Base-by-base conservation (phyloP, 2,888 invertebrate species). In the Eupithecia dodoneata region DNA sequence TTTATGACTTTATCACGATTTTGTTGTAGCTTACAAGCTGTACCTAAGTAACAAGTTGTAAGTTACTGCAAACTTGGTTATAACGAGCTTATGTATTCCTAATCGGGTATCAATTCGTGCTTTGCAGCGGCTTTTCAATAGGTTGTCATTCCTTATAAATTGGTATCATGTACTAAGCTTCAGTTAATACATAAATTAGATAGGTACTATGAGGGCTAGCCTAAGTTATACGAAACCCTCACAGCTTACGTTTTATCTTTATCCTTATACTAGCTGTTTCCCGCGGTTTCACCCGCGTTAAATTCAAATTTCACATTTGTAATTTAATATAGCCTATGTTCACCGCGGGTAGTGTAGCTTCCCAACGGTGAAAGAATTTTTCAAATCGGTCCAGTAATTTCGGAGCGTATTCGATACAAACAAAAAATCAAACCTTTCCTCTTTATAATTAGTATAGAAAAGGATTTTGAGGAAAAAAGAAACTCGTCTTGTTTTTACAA, bases 1-100 rank as follows among this genome's bases (percentile, higher is more conserved):
- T 75, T 79, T 74, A 76, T 76, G 18, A 47, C 72, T 76, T 74
- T 55, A 79, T 76, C 71, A 75, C 73, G 59, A 73, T 45, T 69
- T 30, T 63, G 10, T 63, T 70, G 9, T 67, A 44, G 18, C 4
- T 45, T 44, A 69, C 67, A 69, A 69, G 15, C 42, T 66, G 63
- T 59, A 59, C 18, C n/a, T 7, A 18, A 41, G 42, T 66, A 41
- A 66, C 66, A 66, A 67, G 71, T 44, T 63, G 73, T 73, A 71
- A 73, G 59, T 73, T 73, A 71, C 47, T 71, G 44, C 66, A 47
- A 73, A 73, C 42, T 71, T 59, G 71, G 45, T 45, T 72, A 71
- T 71, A 75, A 75, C 30, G 72, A 72, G 75, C 75, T 67, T 44
- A 67, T 67, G 67, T 18, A 55, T 72, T 47, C 70, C 70, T 30